Conservation (phyloP, 2,797 vertebrate species). For the Ctenopoma kingsleyae region DNA sequence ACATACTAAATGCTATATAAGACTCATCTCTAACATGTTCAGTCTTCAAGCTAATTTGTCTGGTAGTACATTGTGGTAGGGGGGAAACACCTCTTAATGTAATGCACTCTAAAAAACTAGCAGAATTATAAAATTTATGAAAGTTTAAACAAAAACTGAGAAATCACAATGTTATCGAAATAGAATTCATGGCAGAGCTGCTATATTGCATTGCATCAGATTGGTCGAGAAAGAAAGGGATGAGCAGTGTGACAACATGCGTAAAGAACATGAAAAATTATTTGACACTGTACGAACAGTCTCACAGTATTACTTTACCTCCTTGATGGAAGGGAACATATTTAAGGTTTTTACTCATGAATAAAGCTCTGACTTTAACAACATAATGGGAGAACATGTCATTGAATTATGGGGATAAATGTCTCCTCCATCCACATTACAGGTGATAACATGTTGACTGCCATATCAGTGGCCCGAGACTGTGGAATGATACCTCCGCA, state of each 20-base stretch:
- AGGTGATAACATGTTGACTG: slow-evolving; percentile 99
- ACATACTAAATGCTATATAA: slow-evolving; percentile 2
- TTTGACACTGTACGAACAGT: not conserved
- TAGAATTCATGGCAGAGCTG: too few species aligned
- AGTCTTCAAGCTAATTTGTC: not conserved
- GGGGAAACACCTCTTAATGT: too few species aligned
- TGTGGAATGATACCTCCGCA: slow-evolving; percentile 97
- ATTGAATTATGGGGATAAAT: not conserved
- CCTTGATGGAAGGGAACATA: not conserved
- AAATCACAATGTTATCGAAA: too few species aligned
- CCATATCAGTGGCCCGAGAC: slow-evolving; percentile 97
- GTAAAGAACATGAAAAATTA: not conserved
- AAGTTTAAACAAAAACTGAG: too few species aligned
- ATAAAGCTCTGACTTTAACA: not conserved
- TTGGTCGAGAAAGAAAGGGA: not conserved
- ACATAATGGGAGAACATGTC: not conserved
- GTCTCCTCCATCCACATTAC: not conserved
- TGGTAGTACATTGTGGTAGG: not conserved
- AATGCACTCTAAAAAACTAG: too few species aligned
- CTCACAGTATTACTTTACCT: not conserved
- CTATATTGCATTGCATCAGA: too few species aligned
- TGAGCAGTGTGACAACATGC: not conserved
- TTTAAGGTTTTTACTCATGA: not conserved
- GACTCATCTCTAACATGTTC: not conserved
- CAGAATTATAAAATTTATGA: too few species aligned